Evolutionary conservation across 2,113 vertebrate genomes (phyloP), one percentile per base, ranked within the genome.

Genomic region (Sinocyclocheilus rhinocerous): DNA sequence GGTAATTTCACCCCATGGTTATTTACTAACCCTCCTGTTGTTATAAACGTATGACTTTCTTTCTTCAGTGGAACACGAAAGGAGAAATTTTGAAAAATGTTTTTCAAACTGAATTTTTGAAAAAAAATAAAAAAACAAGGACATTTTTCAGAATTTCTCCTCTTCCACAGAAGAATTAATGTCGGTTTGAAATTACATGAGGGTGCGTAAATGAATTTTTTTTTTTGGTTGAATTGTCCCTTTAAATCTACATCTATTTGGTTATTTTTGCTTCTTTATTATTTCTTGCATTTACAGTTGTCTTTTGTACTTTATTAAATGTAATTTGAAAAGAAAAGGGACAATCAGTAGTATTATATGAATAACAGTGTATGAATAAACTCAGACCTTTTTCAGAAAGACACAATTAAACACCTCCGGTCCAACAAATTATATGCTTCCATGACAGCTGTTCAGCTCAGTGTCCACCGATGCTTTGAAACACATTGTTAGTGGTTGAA

Each of bases 401-500:
- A 36, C 77, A 45, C 50, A 45, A 33, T 33, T 33, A 33, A n/a
- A 76, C 55, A 29, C 3, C 24, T 29, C 33, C 15, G 39, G 15
- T 70, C 6, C 36, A 33, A 55, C 78, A 86, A 52, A 82, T 82
- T 1, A 59, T n/a, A 57, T n/a, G 24, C 18, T 72, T 26, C 26
- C 26, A 24, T 76, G 78, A 33, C 69, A 42, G 36, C 55, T 75
- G 78, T 81, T 73, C 57, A 65, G 70, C 33, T 65, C 48, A 33
- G n/a, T 76, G 81, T 52, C 81, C 48, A 6, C 26, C 11, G 42
- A 12, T 52, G 24, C 39, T 24, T 63, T 75, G 11, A 84, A 81
- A 75, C 55, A 50, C 77, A 55, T 55, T 72, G 84, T 84, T 82
- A 78, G 80, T 50, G 57, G 65, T 48, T 73, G 76, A 82, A 87